phyloP scores from a whole-genome alignment of 2,113 vertebrate genomes.

The cattle (Bos taurus) region ARS-UCD2.0 NC_037356.1:2394001-2394500 shows the following conservation, averaged over 20 bases:
- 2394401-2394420: background rate
- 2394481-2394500: background rate
- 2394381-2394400: background rate
- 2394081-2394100: background rate
- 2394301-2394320: constrained; percentile 43
- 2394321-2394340: background rate
- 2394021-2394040: background rate
- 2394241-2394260: constrained; percentile 8
- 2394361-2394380: background rate
- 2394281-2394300: constrained; percentile 48
- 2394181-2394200: background rate
- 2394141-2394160: background rate
- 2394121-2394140: constrained; percentile 28
- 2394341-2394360: background rate
- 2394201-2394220: background rate
- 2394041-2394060: background rate
- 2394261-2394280: background rate
- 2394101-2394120: background rate
- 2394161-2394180: constrained; percentile 27
- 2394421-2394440: background rate
- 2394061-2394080: background rate
- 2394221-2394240: constrained; percentile 34
- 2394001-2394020: background rate
- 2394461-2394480: background rate
- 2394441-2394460: background rate